Evolutionary conservation across 2,797 vertebrate genomes (phyloP).

Genomic region (Enteromius thamalakanensis): DNA sequence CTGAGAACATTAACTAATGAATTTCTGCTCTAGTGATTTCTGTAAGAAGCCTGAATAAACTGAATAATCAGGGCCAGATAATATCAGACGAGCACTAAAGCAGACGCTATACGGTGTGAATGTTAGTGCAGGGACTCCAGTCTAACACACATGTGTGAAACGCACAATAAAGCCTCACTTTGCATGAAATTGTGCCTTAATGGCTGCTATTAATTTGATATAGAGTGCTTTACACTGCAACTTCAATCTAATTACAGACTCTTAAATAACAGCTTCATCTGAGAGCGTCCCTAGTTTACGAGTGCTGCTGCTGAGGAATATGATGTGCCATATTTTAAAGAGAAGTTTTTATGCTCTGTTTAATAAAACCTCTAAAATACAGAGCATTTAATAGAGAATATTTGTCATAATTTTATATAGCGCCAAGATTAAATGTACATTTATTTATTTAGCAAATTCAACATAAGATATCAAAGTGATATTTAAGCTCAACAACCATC

Average conservation of each 20-base stretch:
- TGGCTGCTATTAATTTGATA: slow-evolving; percentile 66
- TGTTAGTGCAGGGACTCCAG: slow-evolving; percentile 70
- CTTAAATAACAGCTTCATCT: slow-evolving; percentile 56
- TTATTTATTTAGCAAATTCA: background rate
- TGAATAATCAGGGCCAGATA: background rate
- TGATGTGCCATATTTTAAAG: background rate
- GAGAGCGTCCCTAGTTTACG: background rate
- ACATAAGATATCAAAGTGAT: background rate
- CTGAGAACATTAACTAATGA: background rate
- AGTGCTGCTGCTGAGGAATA: background rate
- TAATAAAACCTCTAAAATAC: background rate
- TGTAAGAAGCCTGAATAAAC: slow-evolving; percentile 49
- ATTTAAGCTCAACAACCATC: background rate
- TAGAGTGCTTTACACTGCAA: slow-evolving; percentile 66
- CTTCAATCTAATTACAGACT: slow-evolving; percentile 47
- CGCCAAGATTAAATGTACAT: background rate
- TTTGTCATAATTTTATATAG: background rate
- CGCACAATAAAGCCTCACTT: slow-evolving; percentile 74
- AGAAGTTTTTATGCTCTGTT: background rate
- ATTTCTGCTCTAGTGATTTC: background rate
- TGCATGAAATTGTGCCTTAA: slow-evolving; percentile 72
- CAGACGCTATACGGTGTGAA: slow-evolving; percentile 58
- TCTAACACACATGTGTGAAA: slow-evolving; percentile 70
- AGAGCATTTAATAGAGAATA: background rate
- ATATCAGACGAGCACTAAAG: background rate